phyloP scores from a whole-genome alignment of 2,888 invertebrate species.

The Bursaphelenchus okinawaensis region DNA sequence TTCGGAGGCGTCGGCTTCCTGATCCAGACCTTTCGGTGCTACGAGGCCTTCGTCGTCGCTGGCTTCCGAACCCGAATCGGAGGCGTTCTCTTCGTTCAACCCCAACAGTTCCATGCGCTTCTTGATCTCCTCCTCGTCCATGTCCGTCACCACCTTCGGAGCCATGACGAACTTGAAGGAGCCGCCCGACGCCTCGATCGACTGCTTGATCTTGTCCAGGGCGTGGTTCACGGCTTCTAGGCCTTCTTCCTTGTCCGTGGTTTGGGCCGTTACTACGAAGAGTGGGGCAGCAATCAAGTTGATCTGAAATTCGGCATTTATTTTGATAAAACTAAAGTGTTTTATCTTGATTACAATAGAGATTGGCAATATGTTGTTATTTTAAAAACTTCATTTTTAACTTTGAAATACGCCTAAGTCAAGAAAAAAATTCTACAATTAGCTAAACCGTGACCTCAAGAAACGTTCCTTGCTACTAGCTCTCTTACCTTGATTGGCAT shows the following conservation, averaged over 20 bases:
- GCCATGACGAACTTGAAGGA: constrained; percentile 90
- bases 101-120: constrained; percentile 41
- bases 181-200: constrained; percentile 76
- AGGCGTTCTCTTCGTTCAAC: constrained; percentile 40
- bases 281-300: constrained; percentile 96
- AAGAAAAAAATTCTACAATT: too few relatives aligned
- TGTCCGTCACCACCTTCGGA: constrained; percentile 94
- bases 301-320: constrained; percentile 64
- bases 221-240: constrained; percentile 81
- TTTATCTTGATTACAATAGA: background rate
- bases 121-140: constrained; percentile 80
- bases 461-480: background rate
- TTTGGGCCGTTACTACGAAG: constrained; percentile 97
- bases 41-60: constrained; percentile 54
- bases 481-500: constrained; percentile 78
- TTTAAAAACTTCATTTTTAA: constrained; percentile 3
- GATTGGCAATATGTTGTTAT: background rate
- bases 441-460: background rate
- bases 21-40: constrained; percentile 54
- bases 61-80: constrained; percentile 38
- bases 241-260: constrained; percentile 89
- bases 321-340: too few relatives aligned
- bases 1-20: constrained; percentile 48
- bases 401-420: too few relatives aligned
- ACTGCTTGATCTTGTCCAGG: constrained; percentile 77